These are phyloP conservation scores for Isichthys henryi DNA, from an alignment of 2,113 vertebrate species.

Conservation along the genomic window DNA sequence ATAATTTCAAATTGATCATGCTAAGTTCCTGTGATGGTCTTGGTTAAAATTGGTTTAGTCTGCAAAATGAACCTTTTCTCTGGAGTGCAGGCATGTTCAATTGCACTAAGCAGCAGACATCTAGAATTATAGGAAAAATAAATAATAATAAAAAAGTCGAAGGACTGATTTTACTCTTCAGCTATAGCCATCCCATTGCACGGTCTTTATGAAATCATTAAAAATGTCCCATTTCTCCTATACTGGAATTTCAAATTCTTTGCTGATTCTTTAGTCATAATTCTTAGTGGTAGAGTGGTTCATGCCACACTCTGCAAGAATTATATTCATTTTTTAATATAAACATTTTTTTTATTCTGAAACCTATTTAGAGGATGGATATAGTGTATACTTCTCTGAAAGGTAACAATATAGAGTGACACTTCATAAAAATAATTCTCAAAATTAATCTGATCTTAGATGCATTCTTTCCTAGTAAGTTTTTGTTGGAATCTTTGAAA, in stretches of 20 bases:
- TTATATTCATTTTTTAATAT: background rate
- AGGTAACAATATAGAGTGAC: background rate
- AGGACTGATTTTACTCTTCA: background rate
- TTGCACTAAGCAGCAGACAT: background rate
- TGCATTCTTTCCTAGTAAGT: background rate
- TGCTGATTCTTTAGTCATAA: no score
- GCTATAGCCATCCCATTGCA: background rate
- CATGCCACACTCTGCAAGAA: background rate
- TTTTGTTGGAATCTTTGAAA: background rate
- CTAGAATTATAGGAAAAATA: background rate
- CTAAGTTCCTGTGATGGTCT: background rate
- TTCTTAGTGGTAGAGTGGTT: background rate
- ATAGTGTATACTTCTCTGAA: background rate
- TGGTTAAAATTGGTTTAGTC: background rate
- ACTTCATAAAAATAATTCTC: background rate
- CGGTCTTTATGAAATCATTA: background rate
- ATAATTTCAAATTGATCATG: background rate
- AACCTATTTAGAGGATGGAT: background rate
- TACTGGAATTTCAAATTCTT: background rate
- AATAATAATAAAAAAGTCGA: background rate
- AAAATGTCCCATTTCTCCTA: background rate
- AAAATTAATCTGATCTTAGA: background rate
- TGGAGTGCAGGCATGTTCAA: background rate
- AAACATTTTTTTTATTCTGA: background rate
- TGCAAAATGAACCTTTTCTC: constrained; percentile 3